phyloP scores from a whole-genome alignment of 1,140 invertebrate genomes.

The Zaprionus ghesquierei region DNA sequence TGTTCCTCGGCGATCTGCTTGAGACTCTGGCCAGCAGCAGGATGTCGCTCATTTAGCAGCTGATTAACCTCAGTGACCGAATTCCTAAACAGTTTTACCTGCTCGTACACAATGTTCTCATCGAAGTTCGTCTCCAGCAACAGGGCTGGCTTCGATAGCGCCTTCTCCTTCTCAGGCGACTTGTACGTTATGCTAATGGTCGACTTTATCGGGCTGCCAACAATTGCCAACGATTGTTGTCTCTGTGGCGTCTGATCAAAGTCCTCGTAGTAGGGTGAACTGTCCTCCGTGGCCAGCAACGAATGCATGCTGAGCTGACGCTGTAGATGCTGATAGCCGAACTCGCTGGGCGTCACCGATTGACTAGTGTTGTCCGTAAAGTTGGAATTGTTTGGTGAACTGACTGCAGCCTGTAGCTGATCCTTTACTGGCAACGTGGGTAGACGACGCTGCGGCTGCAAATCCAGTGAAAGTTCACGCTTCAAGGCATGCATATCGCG shows the following conservation, averaged over 20 bases:
- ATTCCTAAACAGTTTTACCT: slow-evolving; percentile 88
- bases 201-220: slow-evolving; percentile 84
- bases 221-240: slow-evolving; percentile 2
- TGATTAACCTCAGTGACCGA: slow-evolving; percentile 90
- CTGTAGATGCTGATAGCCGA: slow-evolving; percentile 80
- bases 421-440: slow-evolving; percentile 59
- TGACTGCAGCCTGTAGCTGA: slow-evolving; percentile 52
- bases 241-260: slow-evolving; percentile 71
- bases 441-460: slow-evolving; percentile 63
- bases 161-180: slow-evolving; percentile 69
- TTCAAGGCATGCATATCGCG: slow-evolving; percentile 80
- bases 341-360: slow-evolving; percentile 82
- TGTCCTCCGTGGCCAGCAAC: slow-evolving; percentile 73
- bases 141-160: slow-evolving; percentile 36
- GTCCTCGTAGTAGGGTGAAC: slow-evolving; percentile 75
- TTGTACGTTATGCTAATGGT: slow-evolving; percentile 88
- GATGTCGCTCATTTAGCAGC: slow-evolving; percentile 80
- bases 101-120: slow-evolving; percentile 86
- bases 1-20: slow-evolving; percentile 72
- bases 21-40: slow-evolving; percentile 43
- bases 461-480: slow-evolving; percentile 74
- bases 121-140: slow-evolving; percentile 80
- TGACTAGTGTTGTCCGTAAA: slow-evolving; percentile 82
- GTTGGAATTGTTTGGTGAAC: slow-evolving; percentile 82
- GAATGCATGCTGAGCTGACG: slow-evolving; percentile 79